Conservation (phyloP, 1,140 invertebrate genomes). For the Carcinoscorpius rotundicauda region DNA sequence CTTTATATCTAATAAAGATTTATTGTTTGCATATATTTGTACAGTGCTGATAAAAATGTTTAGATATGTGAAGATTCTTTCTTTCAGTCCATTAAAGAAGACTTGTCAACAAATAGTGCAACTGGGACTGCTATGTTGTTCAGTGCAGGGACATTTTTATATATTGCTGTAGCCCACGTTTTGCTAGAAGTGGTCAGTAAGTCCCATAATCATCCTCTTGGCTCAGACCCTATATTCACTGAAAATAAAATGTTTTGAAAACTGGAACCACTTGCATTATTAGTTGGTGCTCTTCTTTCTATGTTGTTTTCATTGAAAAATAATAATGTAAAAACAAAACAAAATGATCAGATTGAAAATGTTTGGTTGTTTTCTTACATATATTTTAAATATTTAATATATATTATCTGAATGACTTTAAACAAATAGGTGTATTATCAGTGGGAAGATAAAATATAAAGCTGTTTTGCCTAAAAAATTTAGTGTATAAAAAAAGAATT, state of each 20-base stretch:
- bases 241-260: constrained; percentile 48
- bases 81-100: constrained; percentile 39
- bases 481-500: too few species aligned
- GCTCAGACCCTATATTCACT: constrained; percentile 31
- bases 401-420: too few species aligned
- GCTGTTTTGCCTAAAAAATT: too few species aligned
- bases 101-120: constrained; percentile 69
- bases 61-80: not conserved
- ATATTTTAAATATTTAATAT: too few species aligned
- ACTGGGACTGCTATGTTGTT: constrained; percentile 98
- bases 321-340: too few species aligned
- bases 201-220: constrained; percentile 33
- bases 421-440: too few species aligned
- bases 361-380: too few species aligned
- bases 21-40: too few species aligned
- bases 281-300: constrained; percentile 72
- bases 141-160: constrained; percentile 95
- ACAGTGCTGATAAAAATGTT: not conserved
- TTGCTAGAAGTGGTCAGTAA: constrained; percentile 70
- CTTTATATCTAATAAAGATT: too few species aligned
- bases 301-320: constrained; percentile 58
- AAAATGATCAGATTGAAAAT: constrained; percentile 45
- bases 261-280: constrained; percentile 65
- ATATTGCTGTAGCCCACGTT: constrained; percentile 97
- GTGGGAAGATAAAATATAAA: too few species aligned